phyloP scores from a whole-genome alignment of 2,113 vertebrate species.

The Syngnathus typhle region DNA sequence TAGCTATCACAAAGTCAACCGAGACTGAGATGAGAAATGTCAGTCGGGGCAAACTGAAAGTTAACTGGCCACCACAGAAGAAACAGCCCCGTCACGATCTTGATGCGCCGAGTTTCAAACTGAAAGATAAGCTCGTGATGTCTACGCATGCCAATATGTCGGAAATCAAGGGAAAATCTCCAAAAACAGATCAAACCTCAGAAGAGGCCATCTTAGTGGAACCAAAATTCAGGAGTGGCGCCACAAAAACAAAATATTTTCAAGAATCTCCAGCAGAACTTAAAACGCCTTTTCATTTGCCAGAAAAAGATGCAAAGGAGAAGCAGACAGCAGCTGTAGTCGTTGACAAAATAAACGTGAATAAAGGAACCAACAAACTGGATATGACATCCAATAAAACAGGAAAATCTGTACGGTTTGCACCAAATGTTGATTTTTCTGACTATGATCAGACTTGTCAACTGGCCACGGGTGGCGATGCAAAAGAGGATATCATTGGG shows the following conservation, averaged over 20 bases:
- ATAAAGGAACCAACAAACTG: background rate
- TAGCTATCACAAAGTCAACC: constrained; percentile 39
- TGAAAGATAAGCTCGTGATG: background rate
- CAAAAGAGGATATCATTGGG: background rate
- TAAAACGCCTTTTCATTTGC: background rate
- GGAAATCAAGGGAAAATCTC: constrained; percentile 12
- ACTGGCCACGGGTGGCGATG: background rate
- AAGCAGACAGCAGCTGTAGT: constrained; percentile 3
- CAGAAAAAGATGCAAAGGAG: constrained; percentile 11
- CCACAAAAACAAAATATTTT: constrained; percentile 22
- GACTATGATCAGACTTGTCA: constrained; percentile 10
- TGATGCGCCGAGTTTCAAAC: background rate
- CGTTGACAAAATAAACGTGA: constrained; percentile 8
- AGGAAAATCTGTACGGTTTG: constrained; percentile 62
- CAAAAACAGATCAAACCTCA: constrained; percentile 1
- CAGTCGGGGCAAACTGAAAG: constrained; percentile 56
- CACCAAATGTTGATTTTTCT: constrained; percentile 23
- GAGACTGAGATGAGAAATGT: constrained; percentile 34
- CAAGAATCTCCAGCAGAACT: constrained; percentile 2
- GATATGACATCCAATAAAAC: constrained; percentile 25
- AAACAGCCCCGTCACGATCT: constrained; percentile 8
- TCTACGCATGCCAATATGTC: background rate
- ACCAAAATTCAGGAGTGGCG: constrained; percentile 19
- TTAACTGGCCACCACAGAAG: constrained; percentile 69
- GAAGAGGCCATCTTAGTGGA: constrained; percentile 11